These are phyloP conservation scores for Gymnoscopelus microlampas DNA, from an alignment of 2,797 vertebrate genomes.

Conservation along the genomic window DNA sequence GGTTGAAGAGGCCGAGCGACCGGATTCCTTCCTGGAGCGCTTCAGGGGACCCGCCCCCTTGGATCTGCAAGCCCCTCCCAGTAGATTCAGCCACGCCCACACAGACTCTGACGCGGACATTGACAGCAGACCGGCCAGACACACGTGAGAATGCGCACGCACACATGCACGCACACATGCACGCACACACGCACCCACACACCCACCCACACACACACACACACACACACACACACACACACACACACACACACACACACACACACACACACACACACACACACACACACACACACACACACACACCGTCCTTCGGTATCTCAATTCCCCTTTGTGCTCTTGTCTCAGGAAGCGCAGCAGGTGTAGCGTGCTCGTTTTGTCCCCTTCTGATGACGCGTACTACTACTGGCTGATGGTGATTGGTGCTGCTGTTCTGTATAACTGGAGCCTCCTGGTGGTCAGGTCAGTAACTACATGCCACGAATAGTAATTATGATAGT, in stretches of 20 bases:
- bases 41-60: constrained; percentile 83
- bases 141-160: constrained; percentile 65
- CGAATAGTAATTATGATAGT: neutral
- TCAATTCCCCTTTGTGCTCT: neutral
- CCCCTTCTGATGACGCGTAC: constrained; percentile 89
- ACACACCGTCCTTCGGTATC: neutral
- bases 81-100: constrained; percentile 73
- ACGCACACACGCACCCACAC: neutral
- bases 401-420: constrained; percentile 92
- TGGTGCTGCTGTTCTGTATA: constrained; percentile 88
- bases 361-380: constrained; percentile 83
- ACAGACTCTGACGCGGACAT: constrained; percentile 58
- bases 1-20: constrained; percentile 83
- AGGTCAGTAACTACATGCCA: constrained; percentile 78
- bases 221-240: too few species aligned
- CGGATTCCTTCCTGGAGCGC: constrained; percentile 93
- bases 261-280: too few species aligned
- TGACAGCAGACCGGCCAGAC: constrained; percentile 46
- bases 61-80: constrained; percentile 77
- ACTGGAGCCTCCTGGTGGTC: constrained; percentile 90
- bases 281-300: too few species aligned
- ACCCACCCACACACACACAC: too few species aligned
- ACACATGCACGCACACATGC: neutral
- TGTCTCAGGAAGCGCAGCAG: constrained; percentile 75
- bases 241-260: neutral